Evolutionary conservation across 2,113 vertebrate genomes (phyloP), one percentile per base, ranked within the genome.

Genomic region (Takifugu bimaculatus): DNA sequence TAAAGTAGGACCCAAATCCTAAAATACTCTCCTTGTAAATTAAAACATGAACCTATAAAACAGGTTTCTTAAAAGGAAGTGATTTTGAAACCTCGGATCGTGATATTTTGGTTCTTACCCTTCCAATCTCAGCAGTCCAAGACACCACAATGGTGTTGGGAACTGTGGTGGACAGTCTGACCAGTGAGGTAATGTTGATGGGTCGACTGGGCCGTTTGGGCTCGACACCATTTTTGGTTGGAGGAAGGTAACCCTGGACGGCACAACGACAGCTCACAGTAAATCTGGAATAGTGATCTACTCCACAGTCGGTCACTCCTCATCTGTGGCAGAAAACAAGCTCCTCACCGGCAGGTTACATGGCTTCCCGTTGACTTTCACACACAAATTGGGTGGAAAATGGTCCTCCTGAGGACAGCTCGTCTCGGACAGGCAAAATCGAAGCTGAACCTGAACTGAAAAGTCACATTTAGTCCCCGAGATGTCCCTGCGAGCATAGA

Each of bases 401-500:
- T 99, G 96, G 91, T 99, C 97, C 93, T 98, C 97, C 90, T 99
- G 97, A 72, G 97, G 96, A 91, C 96, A 99, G 88, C 97, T 99
- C 26, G 96, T 99, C 92, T 99, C 97, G 70, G 97, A 99, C 85
- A 99, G 93, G 90, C 97, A 99, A 92, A 99, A 99, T 93, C 97
- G 94, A 91, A 99, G 85, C 91, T 99, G 97, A 88, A 99, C 96
- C 91, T 99, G 97, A 82, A 99, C 96, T 70, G 95, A 97, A 88
- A 98, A 99, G 91, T 99, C 97, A 85, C 96, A 98, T 89, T 97
- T 98, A 94, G 93, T 95, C 93, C 94, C 96, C 85, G 96, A 97
- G 92, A 98, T 97, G 93, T 99, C 97, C 96, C 97, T 99, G 47
- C 6, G 76, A 85, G 52, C 20, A 72, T 13, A 77, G 55, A 75